Percentiles rank a stretch among this genome's conserved stretches.
Conservation (phyloP, 2,888 invertebrate species). For the Unio pictorum region DNA sequence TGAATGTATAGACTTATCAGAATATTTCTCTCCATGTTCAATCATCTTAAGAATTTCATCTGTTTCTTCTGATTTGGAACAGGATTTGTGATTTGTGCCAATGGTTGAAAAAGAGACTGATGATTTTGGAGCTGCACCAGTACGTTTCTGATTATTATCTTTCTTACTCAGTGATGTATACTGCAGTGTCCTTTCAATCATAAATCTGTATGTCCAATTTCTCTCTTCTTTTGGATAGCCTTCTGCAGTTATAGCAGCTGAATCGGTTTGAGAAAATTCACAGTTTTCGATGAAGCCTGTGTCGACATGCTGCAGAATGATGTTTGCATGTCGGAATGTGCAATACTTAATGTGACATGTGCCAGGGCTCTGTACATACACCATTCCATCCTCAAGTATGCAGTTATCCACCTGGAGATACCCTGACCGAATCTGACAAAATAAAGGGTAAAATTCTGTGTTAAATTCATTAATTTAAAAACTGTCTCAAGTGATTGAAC, state of each 20-base stretch:
- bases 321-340: conserved; percentile 59
- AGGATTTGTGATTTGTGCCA: conserved; percentile 26
- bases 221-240: conserved; percentile 57
- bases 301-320: conserved; percentile 57
- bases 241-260: conserved; percentile 60
- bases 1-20: no score
- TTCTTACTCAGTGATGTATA: conserved; percentile 27
- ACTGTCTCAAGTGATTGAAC: no score
- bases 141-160: conserved; percentile 24
- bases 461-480: background rate
- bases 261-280: conserved; percentile 61
- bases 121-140: conserved; percentile 36
- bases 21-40: no score
- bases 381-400: conserved; percentile 63
- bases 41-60: conserved; percentile 5
- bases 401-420: conserved; percentile 66
- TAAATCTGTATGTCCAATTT: conserved; percentile 51
- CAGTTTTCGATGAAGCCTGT: conserved; percentile 63
- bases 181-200: conserved; percentile 35
- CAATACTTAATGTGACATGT: conserved; percentile 58
- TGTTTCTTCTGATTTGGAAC: conserved; percentile 16
- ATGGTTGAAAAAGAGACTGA: conserved; percentile 38
- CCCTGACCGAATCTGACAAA: conserved; percentile 54
- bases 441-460: background rate
- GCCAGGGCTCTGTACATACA: conserved; percentile 60